These are phyloP conservation scores for rabbit (Oryctolagus cuniculus) DNA, from an alignment of 2,113 vertebrate species.

Conservation along the genomic window mOryCun1.1 NC_091433.1:157634001-157634500, in stretches of 20 bases:
- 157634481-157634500: slow-evolving; percentile 79
- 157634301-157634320: not conserved
- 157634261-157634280: not conserved
- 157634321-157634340: rapidly evolving
- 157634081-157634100: not conserved
- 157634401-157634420: slow-evolving; percentile 71
- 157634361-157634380: slow-evolving; percentile 52
- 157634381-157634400: slow-evolving; percentile 29
- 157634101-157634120: not conserved
- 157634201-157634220: not conserved
- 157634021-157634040: too few species aligned
- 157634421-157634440: slow-evolving; percentile 74
- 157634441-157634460: slow-evolving; percentile 62
- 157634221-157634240: not conserved
- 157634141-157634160: not conserved
- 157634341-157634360: not conserved
- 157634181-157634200: not conserved
- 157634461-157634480: slow-evolving; percentile 64
- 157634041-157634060: not conserved
- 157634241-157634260: not conserved
- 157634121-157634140: not conserved
- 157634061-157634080: rapidly evolving
- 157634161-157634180: not conserved
- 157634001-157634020: too few species aligned
- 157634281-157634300: not conserved